A percentile compares a stretch with the other conserved stretches of the same genome.
phyloP scores from a whole-genome alignment of 2,888 invertebrate species.

The Proisotoma minuta region DNA sequence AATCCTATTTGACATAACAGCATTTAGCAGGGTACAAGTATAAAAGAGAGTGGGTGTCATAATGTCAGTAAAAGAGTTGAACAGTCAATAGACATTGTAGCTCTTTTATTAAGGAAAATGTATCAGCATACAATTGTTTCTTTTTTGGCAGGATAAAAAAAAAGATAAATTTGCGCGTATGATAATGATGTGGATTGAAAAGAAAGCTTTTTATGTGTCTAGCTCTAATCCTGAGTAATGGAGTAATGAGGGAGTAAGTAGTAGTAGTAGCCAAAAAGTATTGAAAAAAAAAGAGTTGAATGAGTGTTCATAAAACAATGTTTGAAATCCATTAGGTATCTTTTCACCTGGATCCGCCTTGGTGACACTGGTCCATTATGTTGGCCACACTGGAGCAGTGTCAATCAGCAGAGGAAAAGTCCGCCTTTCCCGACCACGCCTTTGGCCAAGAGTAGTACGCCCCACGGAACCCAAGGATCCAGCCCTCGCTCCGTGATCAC shows the following conservation, averaged over 20 bases:
- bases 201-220: too few relatives aligned
- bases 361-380: conserved; percentile 46
- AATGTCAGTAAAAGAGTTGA: too few relatives aligned
- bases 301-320: conserved; percentile 7
- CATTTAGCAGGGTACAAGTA: too few relatives aligned
- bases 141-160: too few relatives aligned
- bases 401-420: conserved; percentile 44
- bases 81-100: too few relatives aligned
- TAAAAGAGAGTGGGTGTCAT: too few relatives aligned
- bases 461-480: conserved; percentile 34
- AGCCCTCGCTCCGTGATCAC: conserved; percentile 20
- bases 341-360: conserved; percentile 46
- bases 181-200: too few relatives aligned
- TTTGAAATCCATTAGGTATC: conserved; percentile 21
- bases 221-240: too few relatives aligned
- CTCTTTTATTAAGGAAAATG: too few relatives aligned
- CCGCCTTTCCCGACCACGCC: conserved; percentile 44
- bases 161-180: too few relatives aligned
- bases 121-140: too few relatives aligned
- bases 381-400: conserved; percentile 42
- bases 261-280: neutral
- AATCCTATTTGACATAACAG: neutral
- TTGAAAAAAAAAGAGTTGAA: neutral
- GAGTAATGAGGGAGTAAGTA: too few relatives aligned
- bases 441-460: conserved; percentile 39